Evolutionary conservation across 2,888 invertebrate genomes (phyloP), one percentile per base, ranked within the genome.

Genomic region (Julus scanicus): DNA sequence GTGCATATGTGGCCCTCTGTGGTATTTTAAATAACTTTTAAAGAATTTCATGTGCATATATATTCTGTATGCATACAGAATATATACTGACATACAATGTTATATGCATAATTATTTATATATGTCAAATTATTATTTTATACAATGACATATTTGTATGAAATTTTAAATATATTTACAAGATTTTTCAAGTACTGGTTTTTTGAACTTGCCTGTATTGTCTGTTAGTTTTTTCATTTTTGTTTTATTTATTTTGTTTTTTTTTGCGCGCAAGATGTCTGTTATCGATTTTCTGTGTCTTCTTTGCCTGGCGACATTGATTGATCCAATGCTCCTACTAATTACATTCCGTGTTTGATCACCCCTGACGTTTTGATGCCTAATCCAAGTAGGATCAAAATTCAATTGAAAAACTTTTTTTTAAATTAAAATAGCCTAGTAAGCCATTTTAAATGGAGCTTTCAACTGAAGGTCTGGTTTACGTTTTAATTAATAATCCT

Each of bases 271-370:
- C 37, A 80, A 80, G 80, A 80, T 80, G 80, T 80, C 80, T 29
- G 29, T 37, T 37, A 80, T 80, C 80, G 80, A 80, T 80, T 80
- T 80, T 80, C 37, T 13, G 37, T 37, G 80, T 80, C 80, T 80
- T 80, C 80, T 80, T 80, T 29, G 80, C 37, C 80, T 15, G 80
- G 13, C 80, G 80, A 80, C 80, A 80, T 80, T 80, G 80, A 80
- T 80, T 80, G 80, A 80, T 80, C 80, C 80, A 80, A 80, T 37
- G 80, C 80, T 80, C 37, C 80, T 80, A 80, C 80, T 80, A 80
- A 80, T 80, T 80, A 80, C 80, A 80, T 80, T 80, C 80, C 80
- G 37, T 80, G 80, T 80, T 80, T 80, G 80, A 80, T 80, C 80
- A 80, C 80, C 80, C 80, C 37, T 80, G 80, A 80, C 37, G 80